Conservation (phyloP, 2,113 vertebrate species). For the Oreotrochilus melanogaster region DNA sequence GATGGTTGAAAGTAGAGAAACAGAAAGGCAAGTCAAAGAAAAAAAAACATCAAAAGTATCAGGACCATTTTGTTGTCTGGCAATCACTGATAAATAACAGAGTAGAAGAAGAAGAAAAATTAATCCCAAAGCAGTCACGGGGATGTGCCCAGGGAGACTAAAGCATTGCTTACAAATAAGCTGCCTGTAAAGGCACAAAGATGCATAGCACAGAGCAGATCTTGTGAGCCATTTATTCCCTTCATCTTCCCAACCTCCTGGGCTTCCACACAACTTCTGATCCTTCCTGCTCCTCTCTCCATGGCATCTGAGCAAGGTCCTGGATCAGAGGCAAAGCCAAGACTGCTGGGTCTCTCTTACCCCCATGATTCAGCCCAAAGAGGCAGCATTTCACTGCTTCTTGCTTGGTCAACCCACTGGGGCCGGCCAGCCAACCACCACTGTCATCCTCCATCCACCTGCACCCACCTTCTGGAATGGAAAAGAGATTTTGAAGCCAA, state of each 20-base stretch:
- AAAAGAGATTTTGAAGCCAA: not conserved
- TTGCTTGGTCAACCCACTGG: no score
- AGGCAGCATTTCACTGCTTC: not conserved
- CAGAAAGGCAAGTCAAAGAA: not conserved
- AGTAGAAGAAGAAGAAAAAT: not conserved
- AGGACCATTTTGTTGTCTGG: rapidly evolving
- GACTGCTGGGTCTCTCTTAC: not conserved
- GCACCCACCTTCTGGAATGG: not conserved
- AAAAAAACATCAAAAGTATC: not conserved
- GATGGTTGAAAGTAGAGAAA: not conserved
- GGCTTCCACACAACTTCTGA: not conserved
- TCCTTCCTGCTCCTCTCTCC: not conserved
- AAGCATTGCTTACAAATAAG: not conserved
- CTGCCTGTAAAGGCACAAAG: not conserved
- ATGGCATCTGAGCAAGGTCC: not conserved
- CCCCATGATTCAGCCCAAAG: not conserved
- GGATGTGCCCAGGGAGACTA: not conserved
- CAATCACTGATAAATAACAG: not conserved
- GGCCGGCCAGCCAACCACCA: not conserved
- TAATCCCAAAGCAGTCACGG: not conserved
- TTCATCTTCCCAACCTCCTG: not conserved
- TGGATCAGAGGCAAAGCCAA: not conserved
- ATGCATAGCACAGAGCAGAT: not conserved
- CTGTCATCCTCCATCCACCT: not conserved
- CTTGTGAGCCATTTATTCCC: not conserved